phyloP scores from a whole-genome alignment of 2,888 invertebrate genomes.

The Acanthopleura granulata region DNA sequence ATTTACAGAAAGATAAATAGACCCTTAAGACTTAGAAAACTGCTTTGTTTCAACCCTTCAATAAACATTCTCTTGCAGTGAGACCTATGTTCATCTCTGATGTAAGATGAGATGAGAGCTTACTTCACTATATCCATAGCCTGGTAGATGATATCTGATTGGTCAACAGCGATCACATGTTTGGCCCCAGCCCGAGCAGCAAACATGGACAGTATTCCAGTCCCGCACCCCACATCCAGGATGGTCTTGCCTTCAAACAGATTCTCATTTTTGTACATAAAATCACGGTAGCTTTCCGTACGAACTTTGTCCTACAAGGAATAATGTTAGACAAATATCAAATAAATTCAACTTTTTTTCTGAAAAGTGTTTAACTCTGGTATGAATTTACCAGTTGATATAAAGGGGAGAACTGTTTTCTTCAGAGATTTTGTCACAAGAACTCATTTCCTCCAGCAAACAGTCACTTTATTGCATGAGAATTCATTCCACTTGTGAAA shows the following conservation, averaged over 20 bases:
- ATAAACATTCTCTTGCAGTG: too few species aligned
- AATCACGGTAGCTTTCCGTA: slow-evolving; percentile 88
- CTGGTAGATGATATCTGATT: slow-evolving; percentile 71
- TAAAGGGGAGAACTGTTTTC: too few species aligned
- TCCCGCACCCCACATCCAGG: slow-evolving; percentile 72
- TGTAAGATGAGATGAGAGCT: neutral
- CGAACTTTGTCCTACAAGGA: slow-evolving; percentile 71
- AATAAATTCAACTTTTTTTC: neutral
- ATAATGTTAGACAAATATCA: slow-evolving; percentile 1
- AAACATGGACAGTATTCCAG: slow-evolving; percentile 87
- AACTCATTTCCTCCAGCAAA: too few species aligned
- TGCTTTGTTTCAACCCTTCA: too few species aligned
- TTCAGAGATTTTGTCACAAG: too few species aligned
- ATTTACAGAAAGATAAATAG: too few species aligned
- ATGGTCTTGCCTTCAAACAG: slow-evolving; percentile 82
- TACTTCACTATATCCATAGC: slow-evolving; percentile 71
- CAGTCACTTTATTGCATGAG: too few species aligned
- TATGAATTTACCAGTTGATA: too few species aligned
- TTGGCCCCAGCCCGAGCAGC: slow-evolving; percentile 92
- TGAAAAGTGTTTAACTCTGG: neutral
- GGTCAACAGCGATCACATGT: slow-evolving; percentile 74
- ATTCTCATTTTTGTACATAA: slow-evolving; percentile 81
- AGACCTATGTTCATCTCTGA: too few species aligned
- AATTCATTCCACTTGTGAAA: too few species aligned
- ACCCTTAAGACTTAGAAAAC: too few species aligned